Percentiles rank a stretch among this genome's conserved stretches.
Evolutionary conservation across 2,797 vertebrate species (phyloP).

Genomic region (Rallus crepitans): DNA sequence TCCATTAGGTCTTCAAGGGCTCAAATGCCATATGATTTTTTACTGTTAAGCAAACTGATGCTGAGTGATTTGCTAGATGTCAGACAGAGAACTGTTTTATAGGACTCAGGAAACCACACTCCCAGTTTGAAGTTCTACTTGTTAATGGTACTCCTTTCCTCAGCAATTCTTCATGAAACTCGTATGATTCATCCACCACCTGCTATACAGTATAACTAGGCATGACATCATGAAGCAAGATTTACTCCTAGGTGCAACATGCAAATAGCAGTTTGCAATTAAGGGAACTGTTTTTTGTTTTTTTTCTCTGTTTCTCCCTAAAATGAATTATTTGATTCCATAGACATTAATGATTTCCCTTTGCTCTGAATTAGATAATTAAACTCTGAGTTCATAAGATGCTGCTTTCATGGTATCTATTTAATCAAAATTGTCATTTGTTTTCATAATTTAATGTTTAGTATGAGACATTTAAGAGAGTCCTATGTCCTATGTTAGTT

Average conservation of each 20-base stretch:
- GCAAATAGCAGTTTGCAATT: not conserved
- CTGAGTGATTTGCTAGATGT: slow-evolving; percentile 6
- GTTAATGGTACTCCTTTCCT: not conserved
- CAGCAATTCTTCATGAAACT: not conserved
- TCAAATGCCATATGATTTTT: not conserved
- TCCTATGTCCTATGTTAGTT: slow-evolving; percentile 26
- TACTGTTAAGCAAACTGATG: not conserved
- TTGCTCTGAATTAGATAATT: slow-evolving; percentile 76
- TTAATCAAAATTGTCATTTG: slow-evolving; percentile 77
- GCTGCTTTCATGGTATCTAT: slow-evolving; percentile 69
- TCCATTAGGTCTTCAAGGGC: not conserved
- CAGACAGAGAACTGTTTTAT: not conserved
- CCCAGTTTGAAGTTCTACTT: not conserved
- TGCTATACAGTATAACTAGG: not conserved
- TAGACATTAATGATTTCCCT: slow-evolving; percentile 72
- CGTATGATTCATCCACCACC: slow-evolving; percentile 4
- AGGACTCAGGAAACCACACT: not conserved
- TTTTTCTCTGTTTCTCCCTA: not conserved
- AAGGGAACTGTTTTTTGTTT: not conserved
- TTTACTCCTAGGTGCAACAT: not conserved
- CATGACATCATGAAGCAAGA: not conserved
- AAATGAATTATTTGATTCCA: slow-evolving; percentile 72
- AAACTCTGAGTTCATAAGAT: slow-evolving; percentile 72
- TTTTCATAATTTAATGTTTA: slow-evolving; percentile 70
- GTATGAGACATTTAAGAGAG: slow-evolving; percentile 27